Evolutionary conservation across 2,888 invertebrate genomes (phyloP), one percentile per base, ranked within the genome.

Genomic region (Leistus spinibarbis): DNA sequence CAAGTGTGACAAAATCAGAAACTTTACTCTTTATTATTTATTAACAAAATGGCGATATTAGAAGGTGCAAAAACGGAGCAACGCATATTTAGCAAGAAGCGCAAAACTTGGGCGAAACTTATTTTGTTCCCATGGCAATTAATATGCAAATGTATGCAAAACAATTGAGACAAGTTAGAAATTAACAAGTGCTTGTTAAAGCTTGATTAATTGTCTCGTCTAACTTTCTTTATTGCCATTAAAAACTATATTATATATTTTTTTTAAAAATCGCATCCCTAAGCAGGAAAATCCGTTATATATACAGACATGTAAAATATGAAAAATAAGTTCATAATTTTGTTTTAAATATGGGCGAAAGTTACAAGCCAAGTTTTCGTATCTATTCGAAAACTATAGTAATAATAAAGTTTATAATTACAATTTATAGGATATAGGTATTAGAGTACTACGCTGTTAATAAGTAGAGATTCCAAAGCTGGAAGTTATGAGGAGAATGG

Each of bases 91-190:
- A 40, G 13, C 13, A 13, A 7, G 40, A 40, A 40, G 40, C 40
- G 40, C 40, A 22, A 60, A 60, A 60, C 57, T 57, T 57, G 57
- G 27, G 19, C 57, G 57, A 57, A 57, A 57, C 60, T 60, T 60
- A 60, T 60, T 60, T 16, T 20, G 60, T 16, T 60, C 60, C 22
- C 60, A 22, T 22, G 60, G 60, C 71, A 17, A 71, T 71, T 63
- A 71, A 54, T 64, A 64, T 71, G 71, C 63, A 54, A 71, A 71
- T 71, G 71, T 71, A 71, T 71, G 71, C 71, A 71, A 24, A 69
- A 57, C 54, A 69, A 56, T 69, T 69, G 27, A 64, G 54, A 54
- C 16, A 23, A 63, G 70, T 70, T 70, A 54, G 53, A 63, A 70
- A 71, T 71, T 71, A 71, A 71, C 71, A 71, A 64, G 54, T 4